A percentile compares a stretch with the other conserved stretches of the same genome.
These are phyloP conservation scores for Caranx melampygus DNA, from an alignment of 2,113 vertebrate genomes.

Conservation along the genomic window DNA sequence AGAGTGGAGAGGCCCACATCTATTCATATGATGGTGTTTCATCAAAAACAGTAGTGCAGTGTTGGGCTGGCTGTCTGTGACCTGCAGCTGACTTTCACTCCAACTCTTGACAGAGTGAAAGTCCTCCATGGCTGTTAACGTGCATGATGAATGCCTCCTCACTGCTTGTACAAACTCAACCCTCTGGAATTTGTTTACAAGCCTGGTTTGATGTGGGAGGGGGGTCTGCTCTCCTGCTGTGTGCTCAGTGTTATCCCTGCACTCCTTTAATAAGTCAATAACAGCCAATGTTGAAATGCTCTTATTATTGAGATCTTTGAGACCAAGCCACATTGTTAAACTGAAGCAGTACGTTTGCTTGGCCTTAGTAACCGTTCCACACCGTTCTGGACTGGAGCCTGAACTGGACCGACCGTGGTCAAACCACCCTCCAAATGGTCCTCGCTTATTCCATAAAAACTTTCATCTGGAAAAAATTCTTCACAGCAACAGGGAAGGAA, in stretches of 20 bases:
- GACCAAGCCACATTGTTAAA: conserved; percentile 49
- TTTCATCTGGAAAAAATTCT: conserved; percentile 80
- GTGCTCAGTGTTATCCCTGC: conserved; percentile 50
- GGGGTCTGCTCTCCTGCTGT: conserved; percentile 39
- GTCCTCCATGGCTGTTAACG: conserved; percentile 40
- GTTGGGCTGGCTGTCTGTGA: conserved; percentile 35
- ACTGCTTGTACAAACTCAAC: conserved; percentile 57
- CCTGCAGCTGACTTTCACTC: conserved; percentile 40
- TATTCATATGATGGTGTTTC: conserved; percentile 16
- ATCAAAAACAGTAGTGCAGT: conserved; percentile 23
- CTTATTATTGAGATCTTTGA: conserved; percentile 35
- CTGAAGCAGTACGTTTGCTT: conserved; percentile 50
- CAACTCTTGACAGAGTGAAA: conserved; percentile 19
- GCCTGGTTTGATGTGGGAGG: conserved; percentile 1
- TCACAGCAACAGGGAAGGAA: conserved; percentile 60
- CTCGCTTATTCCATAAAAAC: conserved; percentile 74
- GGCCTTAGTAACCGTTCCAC: conserved; percentile 17
- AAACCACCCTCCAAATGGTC: conserved; percentile 51
- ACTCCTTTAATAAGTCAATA: conserved; percentile 26
- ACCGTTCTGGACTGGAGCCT: conserved; percentile 42
- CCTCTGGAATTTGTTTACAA: conserved; percentile 69
- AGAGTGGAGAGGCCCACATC: background rate
- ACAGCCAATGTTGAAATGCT: conserved; percentile 30
- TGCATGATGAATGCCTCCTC: conserved; percentile 49
- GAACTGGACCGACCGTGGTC: conserved; percentile 29